These are phyloP conservation scores for Trialeurodes vaporariorum DNA, from an alignment of 1,140 invertebrate species.

Conservation along the genomic window DNA sequence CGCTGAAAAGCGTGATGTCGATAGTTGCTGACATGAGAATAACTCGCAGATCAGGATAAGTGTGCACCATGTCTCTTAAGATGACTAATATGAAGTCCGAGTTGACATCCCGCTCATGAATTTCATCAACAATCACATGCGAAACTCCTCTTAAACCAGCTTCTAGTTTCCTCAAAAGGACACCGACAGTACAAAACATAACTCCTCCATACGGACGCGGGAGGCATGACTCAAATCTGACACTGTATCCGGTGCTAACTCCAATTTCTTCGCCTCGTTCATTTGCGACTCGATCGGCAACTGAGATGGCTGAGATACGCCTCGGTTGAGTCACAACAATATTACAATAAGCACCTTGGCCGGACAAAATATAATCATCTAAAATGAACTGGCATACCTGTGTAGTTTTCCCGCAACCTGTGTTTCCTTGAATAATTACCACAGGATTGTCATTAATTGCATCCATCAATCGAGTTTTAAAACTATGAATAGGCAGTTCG, in stretches of 20 bases:
- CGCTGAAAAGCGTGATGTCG: slow-evolving; percentile 76
- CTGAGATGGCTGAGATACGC: slow-evolving; percentile 86
- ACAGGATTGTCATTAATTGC: slow-evolving; percentile 61
- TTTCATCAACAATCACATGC: slow-evolving; percentile 91
- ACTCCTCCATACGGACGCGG: slow-evolving; percentile 87
- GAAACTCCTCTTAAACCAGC: slow-evolving; percentile 73
- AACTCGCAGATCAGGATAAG: slow-evolving; percentile 77
- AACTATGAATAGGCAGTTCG: slow-evolving; percentile 60
- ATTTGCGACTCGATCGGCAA: slow-evolving; percentile 76
- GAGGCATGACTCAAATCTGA: slow-evolving; percentile 77
- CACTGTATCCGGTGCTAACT: slow-evolving; percentile 74
- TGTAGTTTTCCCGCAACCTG: slow-evolving; percentile 83
- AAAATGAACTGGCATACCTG: slow-evolving; percentile 91
- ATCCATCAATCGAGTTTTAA: slow-evolving; percentile 61
- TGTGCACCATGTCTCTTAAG: slow-evolving; percentile 80
- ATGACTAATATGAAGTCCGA: slow-evolving; percentile 93
- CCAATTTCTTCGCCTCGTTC: slow-evolving; percentile 81
- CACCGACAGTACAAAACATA: slow-evolving; percentile 91
- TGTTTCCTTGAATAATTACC: slow-evolving; percentile 61
- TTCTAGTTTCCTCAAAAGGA: slow-evolving; percentile 83
- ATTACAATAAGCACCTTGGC: slow-evolving; percentile 68
- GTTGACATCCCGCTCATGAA: slow-evolving; percentile 94
- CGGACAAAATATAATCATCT: slow-evolving; percentile 82
- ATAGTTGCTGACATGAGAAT: slow-evolving; percentile 98
- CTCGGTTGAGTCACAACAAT: slow-evolving; percentile 90